Conservation (phyloP, 2,113 vertebrate species). For the Pipra filicauda region DNA sequence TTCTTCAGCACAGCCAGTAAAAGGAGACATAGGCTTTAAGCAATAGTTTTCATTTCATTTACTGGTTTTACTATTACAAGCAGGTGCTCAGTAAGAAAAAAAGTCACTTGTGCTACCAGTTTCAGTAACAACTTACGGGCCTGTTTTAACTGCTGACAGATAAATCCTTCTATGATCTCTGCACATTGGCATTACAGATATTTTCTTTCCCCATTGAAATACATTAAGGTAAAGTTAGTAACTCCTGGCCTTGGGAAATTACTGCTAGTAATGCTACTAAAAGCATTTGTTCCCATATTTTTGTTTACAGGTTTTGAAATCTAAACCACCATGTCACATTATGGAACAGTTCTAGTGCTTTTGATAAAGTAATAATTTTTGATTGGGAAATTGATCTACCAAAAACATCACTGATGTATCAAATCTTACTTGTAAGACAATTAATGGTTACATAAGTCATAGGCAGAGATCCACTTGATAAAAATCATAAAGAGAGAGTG, state of each 20-base stretch:
- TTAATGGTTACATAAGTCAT: not conserved
- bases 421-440: not conserved
- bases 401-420: not conserved
- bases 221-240: not conserved
- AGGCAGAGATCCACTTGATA: not conserved
- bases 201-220: too few species aligned
- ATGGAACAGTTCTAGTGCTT: not conserved
- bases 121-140: not conserved
- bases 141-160: not conserved
- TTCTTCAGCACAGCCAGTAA: not conserved
- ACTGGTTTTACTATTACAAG: not conserved
- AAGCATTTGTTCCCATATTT: not conserved
- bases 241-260: not conserved
- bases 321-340: not conserved
- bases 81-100: not conserved
- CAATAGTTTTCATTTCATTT: not conserved
- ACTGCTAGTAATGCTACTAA: not conserved
- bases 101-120: not conserved
- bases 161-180: not conserved
- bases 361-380: not conserved
- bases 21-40: not conserved
- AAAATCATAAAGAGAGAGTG: accelerated
- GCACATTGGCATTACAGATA: not conserved
- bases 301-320: not conserved
- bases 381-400: not conserved